A percentile compares a stretch with the other conserved stretches of the same genome.
These are phyloP conservation scores for Erythrocercus mccallii DNA, from an alignment of 2,113 vertebrate genomes.

Conservation along the genomic window DNA sequence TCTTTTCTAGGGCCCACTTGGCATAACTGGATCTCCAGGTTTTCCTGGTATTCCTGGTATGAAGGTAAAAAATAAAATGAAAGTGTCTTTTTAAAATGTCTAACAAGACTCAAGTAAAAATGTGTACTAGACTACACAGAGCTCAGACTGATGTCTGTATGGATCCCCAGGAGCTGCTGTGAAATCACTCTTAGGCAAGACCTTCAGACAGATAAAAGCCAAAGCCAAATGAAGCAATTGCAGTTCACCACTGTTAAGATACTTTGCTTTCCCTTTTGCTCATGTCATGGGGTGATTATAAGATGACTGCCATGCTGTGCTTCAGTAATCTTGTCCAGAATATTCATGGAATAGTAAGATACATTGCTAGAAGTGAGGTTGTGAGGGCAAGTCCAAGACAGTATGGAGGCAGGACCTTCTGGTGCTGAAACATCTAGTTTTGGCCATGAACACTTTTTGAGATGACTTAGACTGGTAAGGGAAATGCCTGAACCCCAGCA, in stretches of 20 bases:
- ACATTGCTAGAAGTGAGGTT: neutral
- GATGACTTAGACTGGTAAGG: neutral
- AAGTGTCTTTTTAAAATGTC: neutral
- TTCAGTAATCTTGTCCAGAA: neutral
- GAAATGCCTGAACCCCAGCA: neutral
- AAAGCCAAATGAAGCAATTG: neutral
- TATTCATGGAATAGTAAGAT: neutral
- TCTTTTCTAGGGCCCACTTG: conserved; percentile 86
- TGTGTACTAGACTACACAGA: too few relatives aligned
- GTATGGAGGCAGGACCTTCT: neutral
- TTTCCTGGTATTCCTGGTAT: conserved; percentile 93
- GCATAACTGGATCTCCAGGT: conserved; percentile 86
- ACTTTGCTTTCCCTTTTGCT: neutral
- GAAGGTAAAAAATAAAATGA: conserved; percentile 76
- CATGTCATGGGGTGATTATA: neutral
- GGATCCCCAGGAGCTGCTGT: neutral
- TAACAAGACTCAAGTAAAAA: neutral
- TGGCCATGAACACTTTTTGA: neutral
- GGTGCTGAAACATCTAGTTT: neutral
- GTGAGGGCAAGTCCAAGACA: rapidly evolving
- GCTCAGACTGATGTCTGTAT: neutral
- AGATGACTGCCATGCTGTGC: neutral
- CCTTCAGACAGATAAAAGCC: neutral
- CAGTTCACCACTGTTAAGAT: neutral
- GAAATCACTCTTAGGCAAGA: neutral